Percentiles rank a stretch among this genome's conserved stretches.
Conservation (phyloP, 2,113 vertebrate species). For the Labeo catla region DNA sequence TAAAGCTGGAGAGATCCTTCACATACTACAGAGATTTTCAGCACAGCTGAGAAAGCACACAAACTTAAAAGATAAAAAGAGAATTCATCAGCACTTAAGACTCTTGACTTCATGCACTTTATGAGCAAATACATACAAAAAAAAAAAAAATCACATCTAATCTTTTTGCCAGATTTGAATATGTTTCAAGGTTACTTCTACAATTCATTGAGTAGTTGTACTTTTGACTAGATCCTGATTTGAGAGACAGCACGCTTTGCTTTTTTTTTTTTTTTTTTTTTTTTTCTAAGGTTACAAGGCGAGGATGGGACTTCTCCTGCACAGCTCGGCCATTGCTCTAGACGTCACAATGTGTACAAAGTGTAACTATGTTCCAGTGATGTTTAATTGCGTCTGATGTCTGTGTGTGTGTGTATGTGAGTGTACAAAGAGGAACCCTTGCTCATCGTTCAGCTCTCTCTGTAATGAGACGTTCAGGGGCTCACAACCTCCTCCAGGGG, state of each 20-base stretch:
- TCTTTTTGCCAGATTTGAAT: constrained; percentile 30
- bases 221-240: constrained; percentile 54
- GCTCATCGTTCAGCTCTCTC: constrained; percentile 38
- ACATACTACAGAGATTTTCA: constrained; percentile 58
- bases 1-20: constrained; percentile 62
- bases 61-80: constrained; percentile 78
- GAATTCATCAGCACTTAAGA: constrained; percentile 77
- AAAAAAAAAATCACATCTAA: constrained; percentile 76
- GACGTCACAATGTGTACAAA: constrained; percentile 61
- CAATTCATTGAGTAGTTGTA: constrained; percentile 64
- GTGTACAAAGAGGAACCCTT: constrained; percentile 54
- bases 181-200: constrained; percentile 73
- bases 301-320: constrained; percentile 56
- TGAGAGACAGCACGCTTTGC: constrained; percentile 37
- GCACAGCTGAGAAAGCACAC: constrained; percentile 77
- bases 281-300: constrained; percentile 44
- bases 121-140: constrained; percentile 87
- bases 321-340: constrained; percentile 54
- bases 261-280: constrained; percentile 40
- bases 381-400: constrained; percentile 31
- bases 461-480: constrained; percentile 4
- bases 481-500: constrained; percentile 13
- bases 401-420: constrained; percentile 40
- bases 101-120: constrained; percentile 98
- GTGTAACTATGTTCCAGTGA: constrained; percentile 58